These are phyloP conservation scores for Dryocosmus kuriphilus DNA, from an alignment of 2,888 invertebrate species.

Conservation along the genomic window DNA sequence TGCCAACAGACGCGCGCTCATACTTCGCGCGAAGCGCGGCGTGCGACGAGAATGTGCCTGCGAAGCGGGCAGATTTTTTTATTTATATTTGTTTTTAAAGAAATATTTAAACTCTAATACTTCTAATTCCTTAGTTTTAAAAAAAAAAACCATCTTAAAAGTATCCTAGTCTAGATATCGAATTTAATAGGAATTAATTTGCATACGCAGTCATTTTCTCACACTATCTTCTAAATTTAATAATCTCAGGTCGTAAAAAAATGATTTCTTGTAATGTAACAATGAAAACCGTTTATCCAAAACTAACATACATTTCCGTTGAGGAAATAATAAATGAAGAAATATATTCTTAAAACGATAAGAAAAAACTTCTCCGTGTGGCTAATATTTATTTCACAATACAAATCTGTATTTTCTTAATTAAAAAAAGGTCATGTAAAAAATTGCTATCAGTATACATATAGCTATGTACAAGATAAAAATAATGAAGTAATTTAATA, in stretches of 20 bases:
- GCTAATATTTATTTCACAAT: background rate
- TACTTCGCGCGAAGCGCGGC: no score
- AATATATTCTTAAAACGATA: background rate
- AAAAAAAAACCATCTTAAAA: conserved; percentile 1
- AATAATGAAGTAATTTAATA: no score
- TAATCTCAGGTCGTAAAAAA: background rate
- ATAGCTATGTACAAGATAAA: no score
- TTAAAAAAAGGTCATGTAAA: no score
- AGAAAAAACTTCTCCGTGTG: background rate
- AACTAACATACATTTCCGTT: background rate
- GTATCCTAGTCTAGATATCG: background rate
- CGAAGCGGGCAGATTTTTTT: no score
- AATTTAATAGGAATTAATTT: conserved; percentile 14
- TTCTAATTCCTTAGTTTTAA: background rate
- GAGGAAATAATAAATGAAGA: background rate
- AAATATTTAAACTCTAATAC: background rate
- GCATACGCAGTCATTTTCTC: background rate
- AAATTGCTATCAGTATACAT: no score
- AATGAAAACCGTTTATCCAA: background rate
- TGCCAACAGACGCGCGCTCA: no score
- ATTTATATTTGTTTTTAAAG: no score
- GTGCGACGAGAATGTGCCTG: no score
- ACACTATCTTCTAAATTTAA: background rate
- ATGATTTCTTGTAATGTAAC: background rate
- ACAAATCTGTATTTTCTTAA: background rate